Conservation (phyloP, 2,888 invertebrate species). For the Caenorhabditis sp. region DNA sequence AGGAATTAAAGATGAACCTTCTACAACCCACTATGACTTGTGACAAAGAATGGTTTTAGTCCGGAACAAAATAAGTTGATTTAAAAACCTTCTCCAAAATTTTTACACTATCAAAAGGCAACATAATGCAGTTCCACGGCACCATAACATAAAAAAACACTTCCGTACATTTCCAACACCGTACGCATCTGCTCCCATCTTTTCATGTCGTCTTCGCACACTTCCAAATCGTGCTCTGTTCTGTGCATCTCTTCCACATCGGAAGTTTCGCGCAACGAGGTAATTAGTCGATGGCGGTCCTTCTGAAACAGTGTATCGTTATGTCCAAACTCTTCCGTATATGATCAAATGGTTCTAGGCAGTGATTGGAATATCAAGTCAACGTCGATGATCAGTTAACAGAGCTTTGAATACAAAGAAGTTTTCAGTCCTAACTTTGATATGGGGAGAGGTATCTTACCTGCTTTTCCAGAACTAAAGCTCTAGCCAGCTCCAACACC, state of each 20-base stretch:
- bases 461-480: constrained; percentile 85
- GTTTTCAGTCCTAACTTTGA: no score
- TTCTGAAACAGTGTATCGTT: constrained; percentile 55
- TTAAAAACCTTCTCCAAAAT: no score
- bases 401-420: no score
- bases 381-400: no score
- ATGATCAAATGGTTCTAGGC: background rate
- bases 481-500: constrained; percentile 96
- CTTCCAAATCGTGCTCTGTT: constrained; percentile 75
- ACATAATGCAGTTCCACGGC: no score
- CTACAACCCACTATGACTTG: no score
- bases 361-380: no score
- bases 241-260: constrained; percentile 35
- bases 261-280: constrained; percentile 30
- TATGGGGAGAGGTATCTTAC: constrained; percentile 48
- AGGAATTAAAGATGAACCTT: no score
- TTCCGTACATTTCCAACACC: constrained; percentile 98
- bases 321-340: background rate
- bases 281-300: constrained; percentile 67
- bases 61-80: no score
- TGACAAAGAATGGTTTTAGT: no score
- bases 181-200: constrained; percentile 97
- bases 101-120: no score
- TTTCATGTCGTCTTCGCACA: constrained; percentile 87
- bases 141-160: no score